A percentile compares a stretch with the other conserved stretches of the same genome.
Evolutionary conservation across 1,140 invertebrate species (phyloP).

Genomic region (Penaeus vannamei): DNA sequence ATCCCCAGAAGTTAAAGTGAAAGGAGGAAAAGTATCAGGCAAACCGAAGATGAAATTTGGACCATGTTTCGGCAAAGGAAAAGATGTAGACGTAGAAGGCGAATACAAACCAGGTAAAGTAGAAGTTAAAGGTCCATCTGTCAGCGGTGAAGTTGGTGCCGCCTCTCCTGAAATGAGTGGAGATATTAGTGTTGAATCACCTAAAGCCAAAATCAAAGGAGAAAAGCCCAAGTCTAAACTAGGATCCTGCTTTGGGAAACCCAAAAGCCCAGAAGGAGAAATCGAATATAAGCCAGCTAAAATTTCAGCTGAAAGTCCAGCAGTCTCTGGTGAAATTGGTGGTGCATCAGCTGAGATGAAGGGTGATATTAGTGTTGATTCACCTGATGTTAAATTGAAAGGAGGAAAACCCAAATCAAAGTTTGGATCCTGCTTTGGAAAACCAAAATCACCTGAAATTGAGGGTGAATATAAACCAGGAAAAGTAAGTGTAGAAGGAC

Average conservation of each 20-base stretch:
- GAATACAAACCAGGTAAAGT: background rate
- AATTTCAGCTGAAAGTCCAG: constrained; percentile 7
- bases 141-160: constrained; percentile 2
- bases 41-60: constrained; percentile 21
- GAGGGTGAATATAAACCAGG: constrained; percentile 22
- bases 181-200: background rate
- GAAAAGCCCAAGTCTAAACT: constrained; percentile 36
- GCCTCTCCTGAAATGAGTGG: background rate
- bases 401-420: constrained; percentile 33
- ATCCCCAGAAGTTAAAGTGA: background rate
- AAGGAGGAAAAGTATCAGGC: background rate
- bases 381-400: constrained; percentile 46
- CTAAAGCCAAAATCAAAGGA: constrained; percentile 19
- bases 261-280: constrained; percentile 46
- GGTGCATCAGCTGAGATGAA: background rate
- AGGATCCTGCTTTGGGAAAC: constrained; percentile 61
- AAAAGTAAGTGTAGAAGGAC: constrained; percentile 41
- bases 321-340: background rate
- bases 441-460: constrained; percentile 33
- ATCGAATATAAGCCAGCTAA: constrained; percentile 43
- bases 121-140: background rate
- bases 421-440: constrained; percentile 51
- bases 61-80: background rate
- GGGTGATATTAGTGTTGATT: background rate
- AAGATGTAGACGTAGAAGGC: background rate